These are phyloP conservation scores for Pediacus dermestoides DNA, from an alignment of 2,888 invertebrate species.

Conservation along the genomic window DNA sequence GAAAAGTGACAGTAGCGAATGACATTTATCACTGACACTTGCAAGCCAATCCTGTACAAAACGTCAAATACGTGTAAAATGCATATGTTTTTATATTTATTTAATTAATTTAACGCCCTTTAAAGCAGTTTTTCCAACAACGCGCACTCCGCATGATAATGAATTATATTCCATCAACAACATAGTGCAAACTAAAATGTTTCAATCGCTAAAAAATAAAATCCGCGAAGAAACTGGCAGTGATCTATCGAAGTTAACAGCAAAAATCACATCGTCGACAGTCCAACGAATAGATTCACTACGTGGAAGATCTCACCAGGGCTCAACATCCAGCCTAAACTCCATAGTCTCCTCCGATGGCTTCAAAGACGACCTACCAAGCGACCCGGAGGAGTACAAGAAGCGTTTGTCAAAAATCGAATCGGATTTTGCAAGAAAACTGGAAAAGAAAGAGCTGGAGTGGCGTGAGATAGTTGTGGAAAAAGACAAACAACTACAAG, in stretches of 20 bases:
- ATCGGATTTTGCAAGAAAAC: constrained; percentile 57
- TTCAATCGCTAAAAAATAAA: constrained; percentile 83
- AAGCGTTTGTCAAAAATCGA: constrained; percentile 55
- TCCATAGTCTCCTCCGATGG: constrained; percentile 48
- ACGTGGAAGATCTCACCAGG: constrained; percentile 49
- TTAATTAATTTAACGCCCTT: no score
- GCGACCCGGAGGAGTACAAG: constrained; percentile 49
- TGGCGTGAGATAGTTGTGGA: constrained; percentile 64
- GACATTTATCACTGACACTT: no score
- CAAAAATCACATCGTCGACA: constrained; percentile 52
- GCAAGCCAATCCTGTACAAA: no score
- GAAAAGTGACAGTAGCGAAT: no score
- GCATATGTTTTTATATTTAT: no score
- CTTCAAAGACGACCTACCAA: constrained; percentile 54
- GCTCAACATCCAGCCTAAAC: constrained; percentile 50
- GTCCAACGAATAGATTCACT: constrained; percentile 52
- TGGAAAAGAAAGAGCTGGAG: constrained; percentile 63
- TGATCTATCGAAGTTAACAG: constrained; percentile 58
- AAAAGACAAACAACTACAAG: constrained; percentile 55
- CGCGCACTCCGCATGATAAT: no score
- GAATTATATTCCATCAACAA: no score
- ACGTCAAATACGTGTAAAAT: no score
- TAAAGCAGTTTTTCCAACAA: no score
- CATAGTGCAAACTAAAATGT: no score
- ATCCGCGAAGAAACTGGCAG: constrained; percentile 86